Conservation (phyloP, 2,797 vertebrate species). For the Prunella strophiata region DNA sequence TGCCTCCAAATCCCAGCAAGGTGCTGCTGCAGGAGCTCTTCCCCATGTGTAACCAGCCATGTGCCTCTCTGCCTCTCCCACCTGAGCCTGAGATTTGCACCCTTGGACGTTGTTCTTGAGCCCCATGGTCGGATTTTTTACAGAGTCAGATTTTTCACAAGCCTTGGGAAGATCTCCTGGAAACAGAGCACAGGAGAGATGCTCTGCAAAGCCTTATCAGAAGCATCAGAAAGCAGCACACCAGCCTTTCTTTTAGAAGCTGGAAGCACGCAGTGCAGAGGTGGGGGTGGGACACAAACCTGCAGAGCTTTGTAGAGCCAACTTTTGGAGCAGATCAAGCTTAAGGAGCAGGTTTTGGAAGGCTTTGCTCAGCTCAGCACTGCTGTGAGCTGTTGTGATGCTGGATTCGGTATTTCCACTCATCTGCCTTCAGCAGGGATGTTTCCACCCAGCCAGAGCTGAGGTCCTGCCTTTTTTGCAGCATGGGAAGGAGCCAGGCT, state of each 20-base stretch:
- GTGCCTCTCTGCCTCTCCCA: not conserved
- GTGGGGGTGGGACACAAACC: not conserved
- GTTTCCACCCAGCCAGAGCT: not conserved
- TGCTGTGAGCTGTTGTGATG: not conserved
- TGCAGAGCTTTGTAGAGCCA: not conserved
- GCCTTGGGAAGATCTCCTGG: not conserved
- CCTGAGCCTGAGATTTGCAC: not conserved
- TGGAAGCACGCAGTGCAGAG: not conserved
- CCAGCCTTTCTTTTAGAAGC: not conserved
- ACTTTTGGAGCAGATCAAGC: not conserved
- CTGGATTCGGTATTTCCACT: not conserved
- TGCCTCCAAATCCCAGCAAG: rapidly evolving
- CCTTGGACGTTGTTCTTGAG: not conserved
- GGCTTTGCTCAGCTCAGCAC: not conserved
- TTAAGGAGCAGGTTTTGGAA: rapidly evolving
- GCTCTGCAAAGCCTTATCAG: not conserved
- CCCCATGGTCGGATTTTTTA: not conserved
- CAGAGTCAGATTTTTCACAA: not conserved
- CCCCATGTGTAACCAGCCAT: rapidly evolving
- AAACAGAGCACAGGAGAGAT: not conserved
- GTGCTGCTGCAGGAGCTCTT: not conserved
- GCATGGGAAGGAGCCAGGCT: rapidly evolving
- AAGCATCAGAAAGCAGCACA: not conserved
- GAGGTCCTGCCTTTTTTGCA: not conserved
- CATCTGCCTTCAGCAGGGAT: not conserved